Base-by-base conservation (phyloP, 2,888 invertebrate species). In the Pristionchus arcanus region DNA sequence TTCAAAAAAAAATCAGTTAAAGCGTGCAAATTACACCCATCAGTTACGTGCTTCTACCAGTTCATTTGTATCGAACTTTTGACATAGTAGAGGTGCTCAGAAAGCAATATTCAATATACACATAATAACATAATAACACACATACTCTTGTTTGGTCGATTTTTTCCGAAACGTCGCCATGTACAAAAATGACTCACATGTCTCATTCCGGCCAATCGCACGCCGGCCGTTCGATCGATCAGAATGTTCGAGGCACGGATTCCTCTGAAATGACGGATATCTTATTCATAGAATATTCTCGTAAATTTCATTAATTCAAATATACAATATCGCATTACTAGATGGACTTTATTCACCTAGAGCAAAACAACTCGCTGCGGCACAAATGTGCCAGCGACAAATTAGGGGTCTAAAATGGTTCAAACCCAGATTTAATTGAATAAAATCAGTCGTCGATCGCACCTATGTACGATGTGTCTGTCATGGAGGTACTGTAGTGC, bases 401-500 rank as follows among this genome's bases (percentile, higher is more conserved):
- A 55, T 19, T 21, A 49, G 42, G 13, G 42, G 11, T 21, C 1
- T 21, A 19, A 21, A 55, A 21, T 11, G 1, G 5, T 19, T 5
- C 21, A 21, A 37, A 7, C 21, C 59, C 53, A 81, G 16, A 89
- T n/a, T 19, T 21, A 53, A 15, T 49, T 7, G n/a, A 98, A 0
- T 97, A 96, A 92, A 98, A 95, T 59, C 97, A 97, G 2, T 97
- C 97, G n/a, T 91, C 96, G 87, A 42, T 86, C 87, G 19, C 94
- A 97, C 97, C 97, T 97, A 95, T 98, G 98, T 93, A 98, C 97
- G 95, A 97, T 97, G 89, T 97, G 97, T 95, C 97, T 97, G 91
- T 96, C 96, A 95, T 98, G 98, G 91, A 98, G 96, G 95, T 98
- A 98, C 93, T 97, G 97, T 81, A 98, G 96, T 0, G 97, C 98